Base-by-base conservation (phyloP, 2,888 invertebrate species). In the Odontothrips loti region DNA sequence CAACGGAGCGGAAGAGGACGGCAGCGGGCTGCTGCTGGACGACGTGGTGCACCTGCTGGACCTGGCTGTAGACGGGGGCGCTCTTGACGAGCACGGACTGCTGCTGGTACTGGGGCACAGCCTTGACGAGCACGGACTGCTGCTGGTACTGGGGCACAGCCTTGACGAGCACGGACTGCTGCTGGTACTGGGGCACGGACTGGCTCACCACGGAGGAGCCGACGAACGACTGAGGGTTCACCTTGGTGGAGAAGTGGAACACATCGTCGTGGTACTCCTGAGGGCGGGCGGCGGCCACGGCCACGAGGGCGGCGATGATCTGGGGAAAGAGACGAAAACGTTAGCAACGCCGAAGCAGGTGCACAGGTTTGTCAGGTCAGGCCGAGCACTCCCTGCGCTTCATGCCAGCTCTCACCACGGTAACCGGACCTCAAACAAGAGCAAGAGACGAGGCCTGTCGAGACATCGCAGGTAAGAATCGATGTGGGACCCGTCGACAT, bases 41-140 rank as follows among this genome's bases (percentile, higher is more conserved):
- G 27, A 75, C 68, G 27, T 75, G 68, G 23, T 75, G 58, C 58
- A 58, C 58, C 20, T 58, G 68, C 68, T 75, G 68, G 68, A 75
- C 68, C 68, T 75, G 68, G 68, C 68, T 75, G 68, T 75, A 75
- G 68, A 75, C 68, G 68, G 68, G 68, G 68, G 68, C 68, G 68
- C 68, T 75, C 68, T 75, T 75, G 68, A 75, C 68, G 68, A 75
- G 10, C 68, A 75, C 68, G 23, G 23, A 9, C 68, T 75, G 68
- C 68, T 75, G 68, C 68, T 75, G 68, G 68, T 75, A 75, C 68
- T 75, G 68, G 68, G 68, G 68, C 6, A 75, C 68, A 27, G 68
- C 9, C 68, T 75, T 75, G 27, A 75, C 68, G 68, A 75, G 27
- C 68, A 75, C 11, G 58, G 58, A 58, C 68, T 75, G 68, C 68